Evolutionary conservation across 2,888 invertebrate genomes (phyloP).

Genomic region (Furcula furcula): DNA sequence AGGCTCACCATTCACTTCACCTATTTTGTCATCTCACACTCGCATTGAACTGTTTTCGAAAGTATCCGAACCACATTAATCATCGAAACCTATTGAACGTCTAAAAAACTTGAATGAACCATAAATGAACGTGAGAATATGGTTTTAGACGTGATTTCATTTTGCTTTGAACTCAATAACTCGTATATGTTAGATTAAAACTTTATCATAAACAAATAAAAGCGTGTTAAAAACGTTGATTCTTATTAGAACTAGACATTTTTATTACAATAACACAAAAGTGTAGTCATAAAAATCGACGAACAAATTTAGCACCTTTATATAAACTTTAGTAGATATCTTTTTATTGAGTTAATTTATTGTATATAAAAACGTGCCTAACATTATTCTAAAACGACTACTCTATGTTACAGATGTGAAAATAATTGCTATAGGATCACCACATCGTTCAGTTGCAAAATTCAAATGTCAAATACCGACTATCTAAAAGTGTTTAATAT

Average conservation of each 20-base stretch:
- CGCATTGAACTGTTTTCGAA: slow-evolving; percentile 54
- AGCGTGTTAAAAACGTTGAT: too few species aligned
- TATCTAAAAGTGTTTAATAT: background rate
- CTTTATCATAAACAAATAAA: background rate
- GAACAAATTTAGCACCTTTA: too few species aligned
- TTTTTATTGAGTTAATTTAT: too few species aligned
- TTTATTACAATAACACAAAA: too few species aligned
- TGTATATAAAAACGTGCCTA: too few species aligned
- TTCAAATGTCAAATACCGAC: background rate
- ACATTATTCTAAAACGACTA: too few species aligned
- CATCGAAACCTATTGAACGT: slow-evolving; percentile 50
- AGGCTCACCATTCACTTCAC: slow-evolving; percentile 76
- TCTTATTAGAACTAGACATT: too few species aligned
- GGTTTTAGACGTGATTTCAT: slow-evolving; percentile 27
- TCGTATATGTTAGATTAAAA: slow-evolving; percentile 23
- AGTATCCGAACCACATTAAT: slow-evolving; percentile 50
- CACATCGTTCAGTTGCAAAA: background rate
- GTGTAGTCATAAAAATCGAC: too few species aligned
- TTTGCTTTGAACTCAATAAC: slow-evolving; percentile 25
- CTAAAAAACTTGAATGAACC: slow-evolving; percentile 21
- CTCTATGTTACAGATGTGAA: too few species aligned
- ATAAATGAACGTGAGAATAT: slow-evolving; percentile 22
- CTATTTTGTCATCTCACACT: slow-evolving; percentile 64
- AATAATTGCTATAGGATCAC: too few species aligned
- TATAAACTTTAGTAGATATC: too few species aligned